A percentile compares a stretch with the other conserved stretches of the same genome.
phyloP scores from a whole-genome alignment of 2,888 invertebrate genomes.

The Cosmia trapezina region DNA sequence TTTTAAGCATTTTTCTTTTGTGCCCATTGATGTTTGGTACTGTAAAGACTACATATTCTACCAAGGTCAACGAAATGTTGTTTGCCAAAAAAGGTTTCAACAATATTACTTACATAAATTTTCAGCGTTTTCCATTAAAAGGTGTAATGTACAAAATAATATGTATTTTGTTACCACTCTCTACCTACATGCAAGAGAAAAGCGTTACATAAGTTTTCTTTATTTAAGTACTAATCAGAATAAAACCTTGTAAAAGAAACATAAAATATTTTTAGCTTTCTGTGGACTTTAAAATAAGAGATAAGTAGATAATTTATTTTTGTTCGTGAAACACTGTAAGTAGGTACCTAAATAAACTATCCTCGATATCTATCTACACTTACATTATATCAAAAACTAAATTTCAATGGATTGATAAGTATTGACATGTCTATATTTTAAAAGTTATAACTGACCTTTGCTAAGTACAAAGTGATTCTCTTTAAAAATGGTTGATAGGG shows the following conservation, averaged over 20 bases:
- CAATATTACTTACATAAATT: slow-evolving; percentile 44
- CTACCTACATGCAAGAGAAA: background rate
- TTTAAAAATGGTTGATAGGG: too few relatives aligned
- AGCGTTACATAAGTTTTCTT: background rate
- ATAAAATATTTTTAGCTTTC: background rate
- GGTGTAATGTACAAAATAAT: slow-evolving; percentile 1
- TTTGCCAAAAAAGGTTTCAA: slow-evolving; percentile 53
- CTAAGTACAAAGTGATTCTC: background rate
- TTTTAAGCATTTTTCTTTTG: background rate
- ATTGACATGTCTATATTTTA: too few relatives aligned
- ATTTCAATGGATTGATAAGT: background rate
- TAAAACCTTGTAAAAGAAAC: background rate
- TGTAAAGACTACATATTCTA: slow-evolving; percentile 1
- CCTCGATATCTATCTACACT: too few relatives aligned
- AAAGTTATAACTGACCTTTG: background rate
- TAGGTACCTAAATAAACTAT: background rate
- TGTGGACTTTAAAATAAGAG: background rate
- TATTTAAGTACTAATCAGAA: too few relatives aligned
- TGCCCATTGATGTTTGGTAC: background rate
- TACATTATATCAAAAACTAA: background rate
- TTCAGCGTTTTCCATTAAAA: slow-evolving; percentile 12
- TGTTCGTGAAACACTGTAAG: background rate
- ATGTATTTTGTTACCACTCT: too few relatives aligned
- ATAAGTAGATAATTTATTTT: background rate
- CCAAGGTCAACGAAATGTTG: slow-evolving; percentile 15